Evolutionary conservation across 2,113 vertebrate species (phyloP).

Genomic region (Sebastes schlegelii): DNA sequence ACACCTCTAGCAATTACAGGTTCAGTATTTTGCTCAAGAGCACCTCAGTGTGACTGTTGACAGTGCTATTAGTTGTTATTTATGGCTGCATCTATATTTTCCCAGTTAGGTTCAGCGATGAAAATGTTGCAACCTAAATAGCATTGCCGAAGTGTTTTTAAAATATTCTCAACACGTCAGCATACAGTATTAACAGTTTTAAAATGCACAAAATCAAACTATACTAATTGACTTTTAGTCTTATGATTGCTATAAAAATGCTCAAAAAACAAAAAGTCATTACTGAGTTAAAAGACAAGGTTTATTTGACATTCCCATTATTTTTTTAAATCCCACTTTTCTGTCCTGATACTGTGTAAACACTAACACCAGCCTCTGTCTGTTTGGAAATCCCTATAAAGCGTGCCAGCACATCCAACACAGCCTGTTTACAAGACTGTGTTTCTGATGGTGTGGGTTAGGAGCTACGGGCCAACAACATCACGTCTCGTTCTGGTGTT

Average conservation of each 20-base stretch:
- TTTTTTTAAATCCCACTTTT: not conserved
- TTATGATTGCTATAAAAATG: not conserved
- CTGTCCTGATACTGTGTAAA: not conserved
- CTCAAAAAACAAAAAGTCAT: not conserved
- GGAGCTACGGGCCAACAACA: slow-evolving; percentile 16
- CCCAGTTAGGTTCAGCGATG: not conserved
- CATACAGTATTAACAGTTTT: slow-evolving; percentile 4
- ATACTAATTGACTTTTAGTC: not conserved
- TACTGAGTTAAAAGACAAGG: not conserved
- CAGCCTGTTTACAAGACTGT: slow-evolving; percentile 27
- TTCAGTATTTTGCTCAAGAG: slow-evolving; percentile 16
- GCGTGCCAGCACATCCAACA: not conserved
- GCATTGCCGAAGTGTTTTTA: not conserved
- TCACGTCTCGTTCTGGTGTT: slow-evolving; percentile 22
- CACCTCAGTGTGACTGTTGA: slow-evolving; percentile 11
- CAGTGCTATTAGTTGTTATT: slow-evolving; percentile 13
- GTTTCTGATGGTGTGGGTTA: slow-evolving; percentile 10
- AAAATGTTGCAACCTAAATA: slow-evolving; percentile 1
- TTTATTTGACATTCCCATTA: not conserved
- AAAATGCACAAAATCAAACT: not conserved
- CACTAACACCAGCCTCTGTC: slow-evolving; percentile 1
- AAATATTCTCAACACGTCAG: not conserved
- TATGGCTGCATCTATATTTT: not conserved
- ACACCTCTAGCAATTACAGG: slow-evolving; percentile 2
- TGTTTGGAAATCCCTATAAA: not conserved